These are phyloP conservation scores for Solea solea DNA, from an alignment of 2,113 vertebrate genomes.

Conservation along the genomic window DNA sequence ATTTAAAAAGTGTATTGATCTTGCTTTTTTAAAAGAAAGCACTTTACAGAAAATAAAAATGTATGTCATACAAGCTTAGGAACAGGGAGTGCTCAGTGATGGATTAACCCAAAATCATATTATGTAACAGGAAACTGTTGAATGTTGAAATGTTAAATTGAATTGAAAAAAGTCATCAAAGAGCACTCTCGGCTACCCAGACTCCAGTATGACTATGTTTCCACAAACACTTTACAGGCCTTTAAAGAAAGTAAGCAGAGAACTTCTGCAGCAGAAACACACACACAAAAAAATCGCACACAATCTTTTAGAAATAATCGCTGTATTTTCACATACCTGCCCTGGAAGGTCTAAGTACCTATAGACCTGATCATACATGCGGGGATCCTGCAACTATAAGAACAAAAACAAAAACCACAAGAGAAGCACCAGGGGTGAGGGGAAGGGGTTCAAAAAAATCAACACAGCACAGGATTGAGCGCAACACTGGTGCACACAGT, in stretches of 20 bases:
- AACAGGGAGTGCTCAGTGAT: conserved; percentile 43
- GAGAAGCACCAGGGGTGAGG: conserved; percentile 73
- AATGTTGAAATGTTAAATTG: background rate
- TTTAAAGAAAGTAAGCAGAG: conserved; percentile 31
- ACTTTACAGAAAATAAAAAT: conserved; percentile 13
- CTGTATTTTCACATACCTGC: conserved; percentile 81
- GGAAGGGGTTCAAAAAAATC: conserved; percentile 53
- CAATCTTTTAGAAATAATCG: conserved; percentile 34
- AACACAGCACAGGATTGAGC: conserved; percentile 59
- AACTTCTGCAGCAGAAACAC: conserved; percentile 43
- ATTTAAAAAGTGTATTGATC: background rate
- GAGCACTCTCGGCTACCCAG: conserved; percentile 42
- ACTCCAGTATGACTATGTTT: conserved; percentile 21
- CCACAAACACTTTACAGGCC: conserved; percentile 23
- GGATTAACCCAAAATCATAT: conserved; percentile 7
- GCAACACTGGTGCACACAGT: conserved; percentile 48
- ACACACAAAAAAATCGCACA: conserved; percentile 38
- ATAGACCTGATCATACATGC: conserved; percentile 86
- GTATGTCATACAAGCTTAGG: conserved; percentile 7
- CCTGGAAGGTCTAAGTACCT: conserved; percentile 85
- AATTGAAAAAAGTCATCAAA: background rate
- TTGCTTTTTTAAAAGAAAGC: conserved; percentile 5
- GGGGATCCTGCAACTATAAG: conserved; percentile 84
- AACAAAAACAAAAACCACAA: conserved; percentile 77
- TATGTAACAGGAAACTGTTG: background rate